These are phyloP conservation scores for Macrophya alboannulata DNA, from an alignment of 2,888 invertebrate genomes.

Conservation along the genomic window DNA sequence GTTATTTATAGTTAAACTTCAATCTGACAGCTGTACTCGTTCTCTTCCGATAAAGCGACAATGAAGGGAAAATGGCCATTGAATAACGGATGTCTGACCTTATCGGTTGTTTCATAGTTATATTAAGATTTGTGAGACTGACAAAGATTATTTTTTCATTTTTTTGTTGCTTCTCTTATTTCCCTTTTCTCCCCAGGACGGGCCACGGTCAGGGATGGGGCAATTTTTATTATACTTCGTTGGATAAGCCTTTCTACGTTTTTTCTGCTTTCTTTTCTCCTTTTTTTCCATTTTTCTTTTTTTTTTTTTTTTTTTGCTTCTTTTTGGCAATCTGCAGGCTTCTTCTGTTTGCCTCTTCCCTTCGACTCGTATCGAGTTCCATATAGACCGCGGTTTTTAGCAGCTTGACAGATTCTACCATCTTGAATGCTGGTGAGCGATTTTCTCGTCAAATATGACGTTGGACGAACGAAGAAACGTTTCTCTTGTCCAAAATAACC, in stretches of 20 bases:
- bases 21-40: not conserved
- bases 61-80: slow-evolving; percentile 3
- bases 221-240: slow-evolving; percentile 6
- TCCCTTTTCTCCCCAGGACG: not conserved
- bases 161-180: not conserved
- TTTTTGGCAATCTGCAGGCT: not conserved
- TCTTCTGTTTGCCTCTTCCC: not conserved
- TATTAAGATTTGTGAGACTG: not conserved
- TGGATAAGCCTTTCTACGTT: not conserved
- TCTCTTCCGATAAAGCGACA: not conserved
- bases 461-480: slow-evolving; percentile 15
- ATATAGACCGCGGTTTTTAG: slow-evolving; percentile 22
- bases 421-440: slow-evolving; percentile 7
- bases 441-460: slow-evolving; percentile 35
- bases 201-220: not conserved
- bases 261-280: not conserved
- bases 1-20: slow-evolving; percentile 15
- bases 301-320: not conserved
- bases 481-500: slow-evolving; percentile 39
- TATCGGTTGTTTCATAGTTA: not conserved
- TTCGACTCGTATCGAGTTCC: slow-evolving; percentile 26
- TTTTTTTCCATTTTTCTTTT: not conserved
- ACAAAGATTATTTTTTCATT: not conserved
- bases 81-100: not conserved
- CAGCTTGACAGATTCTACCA: not conserved